Evolutionary conservation across 2,888 invertebrate species (phyloP), one percentile per base, ranked within the genome.

Genomic region (Cyaniris semiargus): DNA sequence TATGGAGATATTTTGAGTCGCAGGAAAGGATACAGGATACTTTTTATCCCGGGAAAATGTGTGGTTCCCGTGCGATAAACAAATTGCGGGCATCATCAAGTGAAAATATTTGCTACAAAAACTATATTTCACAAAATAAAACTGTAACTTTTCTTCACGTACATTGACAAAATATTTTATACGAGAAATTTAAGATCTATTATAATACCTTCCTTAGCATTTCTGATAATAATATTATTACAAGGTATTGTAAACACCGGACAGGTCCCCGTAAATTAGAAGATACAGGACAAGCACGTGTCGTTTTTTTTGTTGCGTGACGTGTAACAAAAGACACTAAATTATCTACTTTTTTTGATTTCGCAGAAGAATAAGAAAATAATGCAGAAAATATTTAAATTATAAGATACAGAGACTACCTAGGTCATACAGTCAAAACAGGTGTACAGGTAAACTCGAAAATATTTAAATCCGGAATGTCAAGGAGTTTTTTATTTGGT

Each of bases 401-500:
- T 23, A 60, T 21, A 0, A 60, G 10, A 60, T 21, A 10, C 10
- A 3, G 27, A 31, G 15, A 66, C 15, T 27, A 31, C 27, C 27
- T 27, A 66, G 27, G 27, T 66, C 66, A 66, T 66, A 3, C 66
- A 66, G 27, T 13, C 4, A 72, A 44, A 72, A 8, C 13, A 10
- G 27, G 21, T 44, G 23, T 74, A 74, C 18, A 48, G 10, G 7
- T 60, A 60, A 60, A 60, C 27, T 31, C 31, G 27, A 72, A 23
- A 72, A 44, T 6, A 13, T 74, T 53, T 7, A 23, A 27, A 27
- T 74, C 23, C 7, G 3, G 48, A 74, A 74, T 74, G 74, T 48
- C 72, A 38, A 72, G 72, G 72, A 38, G 53, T 53, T 74, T 27
- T 23, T 74, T 27, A 74, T 76, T 78, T 77, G 66, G 58, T 78